Evolutionary conservation across 2,113 vertebrate species (phyloP).

Genomic region (Pachyramphus minor): DNA sequence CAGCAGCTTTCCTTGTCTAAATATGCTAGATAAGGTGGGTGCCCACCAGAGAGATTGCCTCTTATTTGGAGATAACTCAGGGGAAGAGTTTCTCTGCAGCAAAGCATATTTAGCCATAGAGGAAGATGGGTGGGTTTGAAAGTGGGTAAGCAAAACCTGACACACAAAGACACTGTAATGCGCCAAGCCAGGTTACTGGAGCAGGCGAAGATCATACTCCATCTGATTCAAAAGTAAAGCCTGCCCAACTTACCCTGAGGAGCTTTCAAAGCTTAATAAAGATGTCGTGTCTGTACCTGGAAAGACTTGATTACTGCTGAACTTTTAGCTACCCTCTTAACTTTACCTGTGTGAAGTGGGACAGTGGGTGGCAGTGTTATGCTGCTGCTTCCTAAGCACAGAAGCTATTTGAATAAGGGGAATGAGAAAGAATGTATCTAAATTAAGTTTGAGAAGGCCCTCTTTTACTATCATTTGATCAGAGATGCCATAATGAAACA

Average conservation of each 20-base stretch:
- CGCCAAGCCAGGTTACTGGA: neutral
- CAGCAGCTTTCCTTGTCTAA: neutral
- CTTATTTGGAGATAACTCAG: neutral
- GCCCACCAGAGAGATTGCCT: neutral
- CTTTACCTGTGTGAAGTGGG: neutral
- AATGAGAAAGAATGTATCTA: neutral
- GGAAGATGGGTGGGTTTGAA: neutral
- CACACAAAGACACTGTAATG: neutral
- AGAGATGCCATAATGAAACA: neutral
- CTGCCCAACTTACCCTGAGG: neutral
- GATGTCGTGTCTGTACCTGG: neutral
- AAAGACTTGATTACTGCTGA: neutral
- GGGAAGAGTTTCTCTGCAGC: neutral
- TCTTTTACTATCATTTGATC: neutral
- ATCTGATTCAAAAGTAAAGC: neutral
- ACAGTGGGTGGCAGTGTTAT: constrained; percentile 61
- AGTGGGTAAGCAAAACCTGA: neutral
- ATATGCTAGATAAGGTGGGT: neutral
- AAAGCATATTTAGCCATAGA: neutral
- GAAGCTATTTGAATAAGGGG: neutral
- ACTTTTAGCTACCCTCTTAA: neutral
- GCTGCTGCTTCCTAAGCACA: neutral
- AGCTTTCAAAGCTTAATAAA: neutral
- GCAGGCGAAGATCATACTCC: neutral
- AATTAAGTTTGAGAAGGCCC: neutral